phyloP scores from a whole-genome alignment of 2,888 invertebrate species.

The Ophion ellenae region DNA sequence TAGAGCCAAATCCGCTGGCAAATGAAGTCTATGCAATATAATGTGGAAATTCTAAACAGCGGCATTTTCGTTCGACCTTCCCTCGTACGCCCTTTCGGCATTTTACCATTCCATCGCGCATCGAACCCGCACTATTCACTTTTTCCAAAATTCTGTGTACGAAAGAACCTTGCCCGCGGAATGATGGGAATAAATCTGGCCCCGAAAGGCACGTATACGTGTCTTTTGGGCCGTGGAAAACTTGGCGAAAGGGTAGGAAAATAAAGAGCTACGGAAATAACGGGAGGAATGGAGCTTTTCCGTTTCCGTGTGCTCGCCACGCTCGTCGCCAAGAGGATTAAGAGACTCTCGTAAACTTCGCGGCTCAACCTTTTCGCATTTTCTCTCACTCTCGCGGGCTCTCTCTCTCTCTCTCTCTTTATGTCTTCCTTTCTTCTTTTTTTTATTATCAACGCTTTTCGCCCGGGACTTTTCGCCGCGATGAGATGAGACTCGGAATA shows the following conservation, averaged over 20 bases:
- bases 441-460: constrained; percentile 5
- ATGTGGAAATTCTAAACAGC: background rate
- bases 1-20: background rate
- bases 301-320: constrained; percentile 35
- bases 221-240: background rate
- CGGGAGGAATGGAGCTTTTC: constrained; percentile 34
- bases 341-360: constrained; percentile 53
- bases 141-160: background rate
- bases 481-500: constrained; percentile 32
- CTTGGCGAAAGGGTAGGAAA: background rate
- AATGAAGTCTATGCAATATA: background rate
- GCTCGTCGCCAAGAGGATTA: constrained; percentile 40
- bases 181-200: background rate
- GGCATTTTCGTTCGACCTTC: background rate
- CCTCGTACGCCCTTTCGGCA: background rate
- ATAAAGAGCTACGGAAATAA: constrained; percentile 19
- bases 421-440: background rate
- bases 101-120: background rate
- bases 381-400: background rate
- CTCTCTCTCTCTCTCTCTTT: background rate
- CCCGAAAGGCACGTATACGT: background rate
- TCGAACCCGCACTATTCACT: background rate
- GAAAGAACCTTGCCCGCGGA: background rate
- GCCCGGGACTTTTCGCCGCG: background rate
- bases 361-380: constrained; percentile 40